Evolutionary conservation across 2,888 invertebrate genomes (phyloP).

Genomic region (Dioctria linearis): DNA sequence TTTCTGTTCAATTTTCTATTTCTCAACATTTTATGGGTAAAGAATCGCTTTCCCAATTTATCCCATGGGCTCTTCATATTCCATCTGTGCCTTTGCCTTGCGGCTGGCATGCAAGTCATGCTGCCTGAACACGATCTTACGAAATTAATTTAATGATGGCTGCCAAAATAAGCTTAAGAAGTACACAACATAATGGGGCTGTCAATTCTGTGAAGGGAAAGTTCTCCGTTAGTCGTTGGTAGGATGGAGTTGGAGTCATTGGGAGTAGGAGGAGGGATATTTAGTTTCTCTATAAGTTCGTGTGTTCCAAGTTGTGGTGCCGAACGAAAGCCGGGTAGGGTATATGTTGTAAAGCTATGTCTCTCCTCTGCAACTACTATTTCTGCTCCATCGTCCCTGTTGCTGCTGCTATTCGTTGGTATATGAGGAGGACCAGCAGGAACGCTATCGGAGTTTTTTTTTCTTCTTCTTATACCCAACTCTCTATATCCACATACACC

Average conservation of each 20-base stretch:
- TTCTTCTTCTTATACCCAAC: neutral
- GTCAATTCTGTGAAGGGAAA: constrained; percentile 43
- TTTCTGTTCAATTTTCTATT: neutral
- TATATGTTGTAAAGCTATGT: constrained; percentile 15
- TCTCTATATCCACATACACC: neutral
- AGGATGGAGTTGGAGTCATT: neutral
- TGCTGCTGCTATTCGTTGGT: constrained; percentile 8
- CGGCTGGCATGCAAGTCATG: constrained; percentile 31
- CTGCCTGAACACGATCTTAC: constrained; percentile 33
- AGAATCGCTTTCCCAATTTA: neutral
- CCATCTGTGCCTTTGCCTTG: constrained; percentile 9
- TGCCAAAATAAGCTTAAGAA: constrained; percentile 51
- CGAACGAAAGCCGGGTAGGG: neutral
- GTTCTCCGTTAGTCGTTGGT: neutral
- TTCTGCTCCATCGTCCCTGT: neutral
- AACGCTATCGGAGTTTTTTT: neutral
- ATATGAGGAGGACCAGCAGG: neutral
- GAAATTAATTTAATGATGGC: constrained; percentile 53
- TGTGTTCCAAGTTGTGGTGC: constrained; percentile 2
- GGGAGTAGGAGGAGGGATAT: neutral
- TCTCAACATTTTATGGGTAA: neutral
- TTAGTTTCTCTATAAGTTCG: constrained; percentile 13
- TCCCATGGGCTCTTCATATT: constrained; percentile 8
- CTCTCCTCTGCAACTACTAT: constrained; percentile 15
- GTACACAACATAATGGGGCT: constrained; percentile 51